phyloP scores from a whole-genome alignment of 2,888 invertebrate genomes.

The Polyommatus iphigenia region DNA sequence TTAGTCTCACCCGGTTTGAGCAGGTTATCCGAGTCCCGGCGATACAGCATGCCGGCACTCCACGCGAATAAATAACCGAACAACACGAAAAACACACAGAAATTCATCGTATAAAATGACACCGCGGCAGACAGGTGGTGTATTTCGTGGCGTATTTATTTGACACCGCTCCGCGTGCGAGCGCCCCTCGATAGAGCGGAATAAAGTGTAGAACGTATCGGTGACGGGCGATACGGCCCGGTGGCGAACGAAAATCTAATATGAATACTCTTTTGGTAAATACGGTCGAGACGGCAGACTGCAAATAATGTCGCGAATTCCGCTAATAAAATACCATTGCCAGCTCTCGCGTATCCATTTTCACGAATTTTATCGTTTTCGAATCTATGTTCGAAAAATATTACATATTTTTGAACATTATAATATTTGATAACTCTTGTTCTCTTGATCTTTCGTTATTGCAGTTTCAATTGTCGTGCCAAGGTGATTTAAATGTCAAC shows the following conservation, averaged over 20 bases:
- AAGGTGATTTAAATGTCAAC: too few species aligned
- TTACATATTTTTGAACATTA: neutral
- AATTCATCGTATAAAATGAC: slow-evolving; percentile 71
- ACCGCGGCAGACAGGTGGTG: slow-evolving; percentile 65
- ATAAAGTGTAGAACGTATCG: slow-evolving; percentile 75
- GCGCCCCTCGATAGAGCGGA: slow-evolving; percentile 64
- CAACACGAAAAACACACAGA: slow-evolving; percentile 70
- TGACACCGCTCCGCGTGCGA: slow-evolving; percentile 67
- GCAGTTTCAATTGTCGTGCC: too few species aligned
- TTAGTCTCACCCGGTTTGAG: slow-evolving; percentile 67
- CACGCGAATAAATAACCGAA: slow-evolving; percentile 65
- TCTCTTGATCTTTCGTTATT: too few species aligned
- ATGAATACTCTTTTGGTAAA: slow-evolving; percentile 76
- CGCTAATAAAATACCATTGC: slow-evolving; percentile 46
- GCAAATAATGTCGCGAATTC: slow-evolving; percentile 48
- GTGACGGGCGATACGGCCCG: slow-evolving; percentile 65
- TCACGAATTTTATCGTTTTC: neutral
- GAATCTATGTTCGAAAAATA: too few species aligned
- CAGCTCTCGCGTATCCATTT: neutral
- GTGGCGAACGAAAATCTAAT: slow-evolving; percentile 72
- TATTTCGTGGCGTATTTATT: slow-evolving; percentile 76
- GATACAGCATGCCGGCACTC: slow-evolving; percentile 68
- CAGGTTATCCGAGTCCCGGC: slow-evolving; percentile 68
- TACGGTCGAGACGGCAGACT: slow-evolving; percentile 51
- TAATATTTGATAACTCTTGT: too few species aligned